Conservation (phyloP, 1,140 invertebrate species). For the Plectrocnemia conspersa region DNA sequence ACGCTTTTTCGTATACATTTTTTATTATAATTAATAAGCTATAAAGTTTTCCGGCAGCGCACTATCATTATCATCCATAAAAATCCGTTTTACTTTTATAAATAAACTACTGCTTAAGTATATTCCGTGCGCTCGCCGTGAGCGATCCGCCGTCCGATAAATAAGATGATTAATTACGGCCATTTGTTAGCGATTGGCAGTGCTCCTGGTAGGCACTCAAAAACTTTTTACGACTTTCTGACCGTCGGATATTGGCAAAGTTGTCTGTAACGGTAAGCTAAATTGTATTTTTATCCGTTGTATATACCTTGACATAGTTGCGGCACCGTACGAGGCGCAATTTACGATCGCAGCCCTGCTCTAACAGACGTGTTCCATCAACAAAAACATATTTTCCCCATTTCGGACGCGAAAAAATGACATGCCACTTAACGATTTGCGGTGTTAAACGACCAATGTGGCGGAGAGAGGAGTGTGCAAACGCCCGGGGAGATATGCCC, state of each 20-base stretch:
- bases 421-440: constrained; percentile 13
- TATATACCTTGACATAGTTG: constrained; percentile 4
- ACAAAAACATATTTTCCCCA: constrained; percentile 16
- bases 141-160: constrained; percentile 23
- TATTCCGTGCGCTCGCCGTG: constrained; percentile 2
- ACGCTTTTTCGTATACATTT: no score
- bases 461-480: no score
- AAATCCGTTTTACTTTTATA: no score
- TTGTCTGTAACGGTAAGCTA: constrained; percentile 16
- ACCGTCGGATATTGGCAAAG: constrained; percentile 22
- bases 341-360: constrained; percentile 9
- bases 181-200: constrained; percentile 26
- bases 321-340: constrained; percentile 4
- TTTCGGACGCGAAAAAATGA: constrained; percentile 11
- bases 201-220: constrained; percentile 4
- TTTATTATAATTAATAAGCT: no score
- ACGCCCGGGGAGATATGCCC: no score
- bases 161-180: constrained; percentile 30
- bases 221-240: constrained; percentile 30
- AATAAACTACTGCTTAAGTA: no score
- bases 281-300: constrained; percentile 24
- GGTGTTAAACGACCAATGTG: no score
- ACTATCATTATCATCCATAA: no score
- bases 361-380: constrained; percentile 17
- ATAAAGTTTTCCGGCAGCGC: no score